Conservation (phyloP, 2,113 vertebrate genomes). For the Glaucidium brasilianum region DNA sequence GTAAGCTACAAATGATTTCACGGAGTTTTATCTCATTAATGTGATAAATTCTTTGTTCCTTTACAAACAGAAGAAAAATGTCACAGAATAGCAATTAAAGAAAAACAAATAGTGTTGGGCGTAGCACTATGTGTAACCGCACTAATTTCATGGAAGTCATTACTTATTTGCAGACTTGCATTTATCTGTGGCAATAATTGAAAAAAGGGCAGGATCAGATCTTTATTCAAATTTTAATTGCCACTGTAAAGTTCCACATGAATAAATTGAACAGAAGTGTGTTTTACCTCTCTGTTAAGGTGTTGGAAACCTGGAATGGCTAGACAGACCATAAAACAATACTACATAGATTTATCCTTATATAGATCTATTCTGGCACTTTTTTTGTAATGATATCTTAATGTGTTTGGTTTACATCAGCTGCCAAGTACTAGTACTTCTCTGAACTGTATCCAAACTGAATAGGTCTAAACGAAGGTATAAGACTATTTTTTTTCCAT, state of each 20-base stretch:
- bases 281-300: background rate
- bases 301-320: background rate
- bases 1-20: background rate
- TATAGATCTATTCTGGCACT: background rate
- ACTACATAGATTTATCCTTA: background rate
- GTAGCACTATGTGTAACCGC: background rate
- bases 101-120: background rate
- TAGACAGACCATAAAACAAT: background rate
- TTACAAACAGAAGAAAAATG: background rate
- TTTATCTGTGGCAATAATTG: background rate
- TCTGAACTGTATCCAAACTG: conserved; percentile 31
- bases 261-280: background rate
- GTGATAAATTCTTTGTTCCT: background rate
- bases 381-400: conserved; percentile 17
- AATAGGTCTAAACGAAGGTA: conserved; percentile 18
- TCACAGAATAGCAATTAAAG: background rate
- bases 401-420: conserved; percentile 18
- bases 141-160: background rate
- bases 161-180: background rate
- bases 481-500: background rate
- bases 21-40: background rate
- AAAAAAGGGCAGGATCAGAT: background rate
- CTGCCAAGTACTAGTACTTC: background rate
- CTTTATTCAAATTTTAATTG: background rate
- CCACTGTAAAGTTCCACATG: background rate